Percentiles rank a stretch among this genome's conserved stretches.
These are phyloP conservation scores for Abrostola tripartita DNA, from an alignment of 2,888 invertebrate species.

Conservation along the genomic window DNA sequence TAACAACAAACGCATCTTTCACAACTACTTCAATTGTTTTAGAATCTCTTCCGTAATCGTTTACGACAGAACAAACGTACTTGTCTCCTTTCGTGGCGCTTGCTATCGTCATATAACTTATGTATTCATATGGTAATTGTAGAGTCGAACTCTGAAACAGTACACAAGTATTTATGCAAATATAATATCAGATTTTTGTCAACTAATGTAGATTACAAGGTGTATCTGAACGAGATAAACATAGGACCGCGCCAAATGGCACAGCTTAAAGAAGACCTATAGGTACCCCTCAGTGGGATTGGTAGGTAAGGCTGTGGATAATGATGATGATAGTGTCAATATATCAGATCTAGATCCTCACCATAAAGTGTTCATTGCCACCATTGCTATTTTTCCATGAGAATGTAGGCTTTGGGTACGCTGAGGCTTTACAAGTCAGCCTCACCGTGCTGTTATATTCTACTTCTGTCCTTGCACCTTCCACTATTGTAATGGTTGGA, in stretches of 20 bases:
- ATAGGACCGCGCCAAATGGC: too few relatives aligned
- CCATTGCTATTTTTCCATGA: slow-evolving; percentile 26
- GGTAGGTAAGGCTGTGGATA: too few relatives aligned
- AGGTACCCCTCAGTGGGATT: too few relatives aligned
- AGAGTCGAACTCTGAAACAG: slow-evolving; percentile 40
- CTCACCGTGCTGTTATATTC: slow-evolving; percentile 41
- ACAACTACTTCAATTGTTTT: slow-evolving; percentile 32
- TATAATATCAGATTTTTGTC: too few relatives aligned
- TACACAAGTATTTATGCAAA: too few relatives aligned
- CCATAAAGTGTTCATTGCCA: background rate
- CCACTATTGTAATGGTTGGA: slow-evolving; percentile 43
- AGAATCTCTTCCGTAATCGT: slow-evolving; percentile 22
- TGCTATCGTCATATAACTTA: slow-evolving; percentile 43
- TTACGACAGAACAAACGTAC: slow-evolving; percentile 45
- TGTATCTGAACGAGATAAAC: too few relatives aligned
- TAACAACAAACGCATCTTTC: slow-evolving; percentile 39
- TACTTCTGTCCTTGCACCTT: slow-evolving; percentile 37
- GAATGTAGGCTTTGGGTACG: slow-evolving; percentile 50
- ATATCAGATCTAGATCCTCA: too few relatives aligned
- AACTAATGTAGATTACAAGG: too few relatives aligned
- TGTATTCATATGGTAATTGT: slow-evolving; percentile 43
- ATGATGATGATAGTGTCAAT: too few relatives aligned
- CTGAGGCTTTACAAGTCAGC: slow-evolving; percentile 53
- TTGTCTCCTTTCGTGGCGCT: slow-evolving; percentile 11
- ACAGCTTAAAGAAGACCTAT: too few relatives aligned